Evolutionary conservation across 2,888 invertebrate genomes (phyloP).

Genomic region (Bombylius discolor): DNA sequence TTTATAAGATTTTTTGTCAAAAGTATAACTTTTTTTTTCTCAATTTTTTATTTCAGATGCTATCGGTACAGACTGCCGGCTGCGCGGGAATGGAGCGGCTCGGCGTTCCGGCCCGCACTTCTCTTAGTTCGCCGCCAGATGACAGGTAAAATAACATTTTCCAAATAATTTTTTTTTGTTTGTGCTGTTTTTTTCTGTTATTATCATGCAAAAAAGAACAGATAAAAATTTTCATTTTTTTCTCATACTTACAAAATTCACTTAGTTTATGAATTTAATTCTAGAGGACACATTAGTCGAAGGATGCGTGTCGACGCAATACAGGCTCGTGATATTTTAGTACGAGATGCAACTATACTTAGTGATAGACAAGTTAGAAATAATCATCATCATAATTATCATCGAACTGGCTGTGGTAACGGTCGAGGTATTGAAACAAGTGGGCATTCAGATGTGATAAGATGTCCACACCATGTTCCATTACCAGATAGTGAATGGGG

Average conservation of each 20-base stretch:
- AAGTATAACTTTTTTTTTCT: not conserved
- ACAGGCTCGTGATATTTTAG: slow-evolving; percentile 32
- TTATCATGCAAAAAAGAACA: too few species aligned
- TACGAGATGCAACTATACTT: slow-evolving; percentile 19
- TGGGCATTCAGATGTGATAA: slow-evolving; percentile 18
- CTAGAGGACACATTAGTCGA: slow-evolving; percentile 34
- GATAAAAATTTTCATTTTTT: not conserved
- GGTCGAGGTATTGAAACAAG: slow-evolving; percentile 8
- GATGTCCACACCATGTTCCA: slow-evolving; percentile 49
- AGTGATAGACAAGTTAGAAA: slow-evolving; percentile 19
- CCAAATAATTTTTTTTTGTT: too few species aligned
- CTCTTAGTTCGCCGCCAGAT: slow-evolving; percentile 38
- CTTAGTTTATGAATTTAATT: not conserved
- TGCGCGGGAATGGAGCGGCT: slow-evolving; percentile 61
- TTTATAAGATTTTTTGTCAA: too few species aligned
- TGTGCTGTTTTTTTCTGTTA: too few species aligned
- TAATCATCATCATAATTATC: slow-evolving; percentile 20
- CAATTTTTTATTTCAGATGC: slow-evolving; percentile 46
- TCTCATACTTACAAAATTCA: not conserved
- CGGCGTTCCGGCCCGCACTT: slow-evolving; percentile 41
- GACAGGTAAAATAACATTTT: slow-evolving; percentile 27
- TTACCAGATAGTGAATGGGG: slow-evolving; percentile 54
- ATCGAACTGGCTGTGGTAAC: slow-evolving; percentile 11
- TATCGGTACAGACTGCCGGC: slow-evolving; percentile 60
- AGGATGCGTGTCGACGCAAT: slow-evolving; percentile 36